Evolutionary conservation across 2,888 invertebrate species (phyloP).

Genomic region (Adelognathus sp.): DNA sequence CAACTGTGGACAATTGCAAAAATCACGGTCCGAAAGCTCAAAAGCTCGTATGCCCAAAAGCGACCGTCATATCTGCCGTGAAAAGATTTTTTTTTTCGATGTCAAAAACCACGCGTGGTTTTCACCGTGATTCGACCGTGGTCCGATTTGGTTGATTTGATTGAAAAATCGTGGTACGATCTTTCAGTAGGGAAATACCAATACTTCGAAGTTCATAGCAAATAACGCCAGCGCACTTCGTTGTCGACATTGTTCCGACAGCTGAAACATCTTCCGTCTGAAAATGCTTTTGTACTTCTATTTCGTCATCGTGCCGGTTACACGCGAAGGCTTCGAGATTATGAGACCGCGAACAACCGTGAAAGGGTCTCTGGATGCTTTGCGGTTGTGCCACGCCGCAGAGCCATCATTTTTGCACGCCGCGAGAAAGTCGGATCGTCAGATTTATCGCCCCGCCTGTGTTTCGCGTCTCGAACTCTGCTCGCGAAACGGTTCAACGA

Average conservation of each 20-base stretch:
- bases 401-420: slow-evolving; percentile 54
- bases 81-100: too few species aligned
- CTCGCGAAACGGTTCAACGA: slow-evolving; percentile 35
- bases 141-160: too few species aligned
- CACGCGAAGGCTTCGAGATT: slow-evolving; percentile 49
- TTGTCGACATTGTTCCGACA: not conserved
- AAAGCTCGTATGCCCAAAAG: too few species aligned
- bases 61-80: too few species aligned
- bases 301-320: slow-evolving; percentile 13
- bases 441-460: slow-evolving; percentile 45
- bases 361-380: slow-evolving; percentile 50
- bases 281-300: slow-evolving; percentile 7
- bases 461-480: slow-evolving; percentile 30
- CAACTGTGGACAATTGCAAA: too few species aligned
- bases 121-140: too few species aligned
- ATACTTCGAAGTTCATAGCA: too few species aligned
- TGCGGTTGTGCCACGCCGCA: slow-evolving; percentile 58
- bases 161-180: too few species aligned
- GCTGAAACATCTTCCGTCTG: not conserved
- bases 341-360: slow-evolving; percentile 59
- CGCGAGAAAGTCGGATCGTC: slow-evolving; percentile 28
- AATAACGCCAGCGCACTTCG: too few species aligned
- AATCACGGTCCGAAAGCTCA: too few species aligned
- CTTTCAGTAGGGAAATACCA: too few species aligned
- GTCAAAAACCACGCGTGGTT: too few species aligned